These are phyloP conservation scores for Coenonympha arcania DNA, from an alignment of 2,888 invertebrate species.

Conservation along the genomic window DNA sequence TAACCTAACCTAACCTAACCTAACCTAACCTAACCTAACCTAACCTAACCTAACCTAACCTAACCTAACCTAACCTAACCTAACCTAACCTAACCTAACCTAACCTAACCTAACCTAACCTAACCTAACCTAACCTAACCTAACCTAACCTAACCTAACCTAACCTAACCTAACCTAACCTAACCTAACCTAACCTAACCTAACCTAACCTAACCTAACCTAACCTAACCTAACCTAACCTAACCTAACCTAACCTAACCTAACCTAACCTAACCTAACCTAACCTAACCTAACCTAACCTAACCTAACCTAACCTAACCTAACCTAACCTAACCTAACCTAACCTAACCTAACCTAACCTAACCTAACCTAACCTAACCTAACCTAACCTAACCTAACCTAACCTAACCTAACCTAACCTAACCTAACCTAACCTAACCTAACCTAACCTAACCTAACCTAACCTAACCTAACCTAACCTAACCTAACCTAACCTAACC, in stretches of 20 bases:
- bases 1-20: slow-evolving; percentile 15
- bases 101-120: no score
- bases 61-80: no score
- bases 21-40: slow-evolving; percentile 16
- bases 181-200: slow-evolving; percentile 16
- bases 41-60: slow-evolving; percentile 1
- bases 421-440: slow-evolving; percentile 18
- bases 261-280: slow-evolving; percentile 21
- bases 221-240: slow-evolving; percentile 13
- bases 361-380: slow-evolving; percentile 30
- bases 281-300: slow-evolving; percentile 27
- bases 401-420: slow-evolving; percentile 20
- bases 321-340: slow-evolving; percentile 28
- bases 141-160: slow-evolving; percentile 11
- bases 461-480: slow-evolving; percentile 15
- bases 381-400: slow-evolving; percentile 20
- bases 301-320: slow-evolving; percentile 30
- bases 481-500: slow-evolving; percentile 10
- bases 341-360: slow-evolving; percentile 34
- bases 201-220: slow-evolving; percentile 11
- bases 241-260: slow-evolving; percentile 21
- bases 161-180: slow-evolving; percentile 14
- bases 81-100: no score
- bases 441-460: slow-evolving; percentile 18
- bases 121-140: no score